Conservation (phyloP, 2,797 vertebrate species). For the Thripadectes ignobilis region DNA sequence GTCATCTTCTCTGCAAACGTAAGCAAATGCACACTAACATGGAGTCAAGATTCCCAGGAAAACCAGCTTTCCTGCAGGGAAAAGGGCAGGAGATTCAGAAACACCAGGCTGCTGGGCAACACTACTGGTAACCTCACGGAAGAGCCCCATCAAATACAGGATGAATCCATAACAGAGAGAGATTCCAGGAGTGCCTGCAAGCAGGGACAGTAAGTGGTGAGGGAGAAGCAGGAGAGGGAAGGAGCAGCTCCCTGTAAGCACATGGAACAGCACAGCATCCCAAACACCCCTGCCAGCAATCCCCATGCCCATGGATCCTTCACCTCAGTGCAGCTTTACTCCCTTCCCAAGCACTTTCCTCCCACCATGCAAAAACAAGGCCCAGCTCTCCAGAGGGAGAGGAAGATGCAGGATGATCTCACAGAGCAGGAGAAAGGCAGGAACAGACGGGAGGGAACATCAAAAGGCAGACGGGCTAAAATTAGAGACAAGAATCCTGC, state of each 20-base stretch:
- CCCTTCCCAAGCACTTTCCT: not conserved
- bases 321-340: not conserved
- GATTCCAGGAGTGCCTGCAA: not conserved
- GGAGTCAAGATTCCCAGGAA: not conserved
- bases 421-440: slow-evolving; percentile 12
- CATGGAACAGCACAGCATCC: not conserved
- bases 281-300: not conserved
- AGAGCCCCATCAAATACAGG: rapidly evolving
- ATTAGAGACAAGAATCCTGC: slow-evolving; percentile 35
- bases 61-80: not conserved
- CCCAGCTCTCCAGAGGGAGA: not conserved
- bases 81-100: not conserved
- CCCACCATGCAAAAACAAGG: not conserved
- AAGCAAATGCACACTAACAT: not conserved
- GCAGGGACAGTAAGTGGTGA: not conserved
- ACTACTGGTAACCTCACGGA: rapidly evolving
- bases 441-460: slow-evolving; percentile 34
- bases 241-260: not conserved
- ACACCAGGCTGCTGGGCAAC: not conserved
- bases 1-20: not conserved
- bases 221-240: not conserved
- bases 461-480: slow-evolving; percentile 45
- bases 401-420: not conserved
- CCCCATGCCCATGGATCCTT: not conserved
- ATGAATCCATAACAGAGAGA: not conserved